Conservation (phyloP, 2,113 vertebrate genomes). For the Lagopus leucura region DNA sequence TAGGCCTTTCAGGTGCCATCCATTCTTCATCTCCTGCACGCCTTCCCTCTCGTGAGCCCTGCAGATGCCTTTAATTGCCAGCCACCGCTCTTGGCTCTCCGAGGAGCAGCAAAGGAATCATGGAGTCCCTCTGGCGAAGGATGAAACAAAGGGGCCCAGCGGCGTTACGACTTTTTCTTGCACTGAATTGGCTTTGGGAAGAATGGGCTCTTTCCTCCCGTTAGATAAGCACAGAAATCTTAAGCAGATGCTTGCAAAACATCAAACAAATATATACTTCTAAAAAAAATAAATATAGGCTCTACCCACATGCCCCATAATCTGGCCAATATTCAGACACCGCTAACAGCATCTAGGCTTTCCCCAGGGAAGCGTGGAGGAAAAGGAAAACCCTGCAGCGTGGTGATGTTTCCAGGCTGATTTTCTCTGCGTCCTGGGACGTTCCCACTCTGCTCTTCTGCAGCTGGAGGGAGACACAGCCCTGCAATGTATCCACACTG, state of each 20-base stretch:
- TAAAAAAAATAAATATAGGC: conserved; percentile 39
- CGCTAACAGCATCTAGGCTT: not conserved
- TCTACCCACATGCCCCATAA: conserved; percentile 60
- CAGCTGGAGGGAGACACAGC: not conserved
- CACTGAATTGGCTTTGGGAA: conserved; percentile 60
- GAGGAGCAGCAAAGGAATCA: conserved; percentile 48
- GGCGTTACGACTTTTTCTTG: conserved; percentile 69
- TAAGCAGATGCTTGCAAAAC: conserved; percentile 74
- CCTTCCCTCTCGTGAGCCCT: conserved; percentile 41
- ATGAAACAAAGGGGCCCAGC: conserved; percentile 72
- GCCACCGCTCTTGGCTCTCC: conserved; percentile 48
- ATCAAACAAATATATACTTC: conserved; percentile 63
- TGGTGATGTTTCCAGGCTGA: not conserved
- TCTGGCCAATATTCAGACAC: conserved; percentile 60
- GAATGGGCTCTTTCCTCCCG: conserved; percentile 60
- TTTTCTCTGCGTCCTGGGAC: not conserved
- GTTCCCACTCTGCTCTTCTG: not conserved
- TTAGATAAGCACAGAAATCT: conserved; percentile 76
- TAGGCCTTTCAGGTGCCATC: conserved; percentile 61
- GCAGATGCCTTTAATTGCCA: conserved; percentile 76
- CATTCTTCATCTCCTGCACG: conserved; percentile 61
- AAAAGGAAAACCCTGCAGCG: conserved; percentile 1
- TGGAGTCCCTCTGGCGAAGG: conserved; percentile 67
- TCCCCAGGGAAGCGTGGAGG: not conserved
- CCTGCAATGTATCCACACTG: not conserved